Base-by-base conservation (phyloP, 2,797 vertebrate species). In the Lacerta bilineata region DNA sequence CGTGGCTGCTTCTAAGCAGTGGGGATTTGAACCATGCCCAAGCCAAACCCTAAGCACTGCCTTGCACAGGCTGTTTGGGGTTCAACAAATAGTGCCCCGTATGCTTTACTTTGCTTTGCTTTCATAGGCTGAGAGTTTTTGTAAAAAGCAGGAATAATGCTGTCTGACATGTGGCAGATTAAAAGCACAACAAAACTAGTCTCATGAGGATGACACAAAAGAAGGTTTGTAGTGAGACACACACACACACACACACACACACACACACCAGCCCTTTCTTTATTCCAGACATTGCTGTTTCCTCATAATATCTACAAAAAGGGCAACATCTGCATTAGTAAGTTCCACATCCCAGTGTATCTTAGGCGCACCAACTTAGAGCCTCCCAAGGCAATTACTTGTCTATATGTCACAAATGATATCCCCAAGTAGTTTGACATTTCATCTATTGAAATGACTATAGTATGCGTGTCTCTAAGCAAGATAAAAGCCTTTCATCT, bases 401-500 rank as follows among this genome's bases (percentile, higher is more conserved):
- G 86, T 92, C 91, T 95, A 10, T 92, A 86, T 89, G 91, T 94
- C 92, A 93, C 72, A 93, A 90, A 82, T 92, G 36, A 95, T 93
- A 90, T 64, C 89, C 90, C 88, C 25, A 59, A 91, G 80, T 69
- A 93, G 25, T 94, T 91, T 96, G 91, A 93, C 75, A 90, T 93
- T 93, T 94, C 46, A 66, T 87, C 92, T 92, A 86, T 80, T 95
- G 85, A 95, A 96, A 95, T 92, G 55, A 91, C 75, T 93, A 20
- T 64, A 92, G 39, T 86, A 90, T 90, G 25, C 69, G 50, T 87
- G 27, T 94, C 82, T 95, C 89, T 91, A 87, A 93, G 76, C 43
- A 94, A 93, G 93, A 93, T 89, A 91, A 85, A 95, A 87, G 75
- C 61, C 72, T 94, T 95, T 93, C 76, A 89, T 95, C 91, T 94